Evolutionary conservation across 2,888 invertebrate genomes (phyloP).

Genomic region (Microctonus aethiopoides): DNA sequence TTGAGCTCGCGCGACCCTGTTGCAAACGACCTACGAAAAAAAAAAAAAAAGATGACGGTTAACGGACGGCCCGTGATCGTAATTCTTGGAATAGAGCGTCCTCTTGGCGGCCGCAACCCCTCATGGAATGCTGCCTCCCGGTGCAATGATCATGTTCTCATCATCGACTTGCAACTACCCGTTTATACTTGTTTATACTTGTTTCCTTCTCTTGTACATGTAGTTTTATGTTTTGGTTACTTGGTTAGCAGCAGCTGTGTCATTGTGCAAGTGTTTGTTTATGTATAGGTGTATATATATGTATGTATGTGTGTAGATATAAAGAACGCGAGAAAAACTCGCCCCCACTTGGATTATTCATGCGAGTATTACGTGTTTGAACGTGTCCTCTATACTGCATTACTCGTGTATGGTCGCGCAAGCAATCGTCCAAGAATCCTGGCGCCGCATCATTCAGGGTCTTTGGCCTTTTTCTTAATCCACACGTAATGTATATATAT

Average conservation of each 20-base stretch:
- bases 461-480: slow-evolving; percentile 39
- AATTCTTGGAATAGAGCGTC: slow-evolving; percentile 57
- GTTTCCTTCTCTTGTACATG: slow-evolving; percentile 6
- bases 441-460: slow-evolving; percentile 40
- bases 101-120: slow-evolving; percentile 54
- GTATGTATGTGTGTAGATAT: slow-evolving; percentile 17
- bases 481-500: not conserved
- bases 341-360: slow-evolving; percentile 46
- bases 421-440: slow-evolving; percentile 44
- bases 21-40: slow-evolving; percentile 44
- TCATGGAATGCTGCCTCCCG: slow-evolving; percentile 52
- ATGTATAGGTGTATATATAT: not conserved
- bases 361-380: slow-evolving; percentile 43
- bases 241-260: not conserved
- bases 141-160: slow-evolving; percentile 40
- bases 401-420: slow-evolving; percentile 12
- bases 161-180: slow-evolving; percentile 16
- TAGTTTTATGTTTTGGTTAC: not conserved
- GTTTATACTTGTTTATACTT: slow-evolving; percentile 19
- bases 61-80: slow-evolving; percentile 48
- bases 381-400: slow-evolving; percentile 12
- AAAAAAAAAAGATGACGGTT: slow-evolving; percentile 51
- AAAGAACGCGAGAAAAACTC: slow-evolving; percentile 42
- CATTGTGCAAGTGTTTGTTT: slow-evolving; percentile 6
- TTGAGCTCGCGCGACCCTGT: slow-evolving; percentile 34